A percentile compares a stretch with the other conserved stretches of the same genome.
Conservation (phyloP, 35 echinoderm and acorn worm species). For the Apostichopus californicus region DNA sequence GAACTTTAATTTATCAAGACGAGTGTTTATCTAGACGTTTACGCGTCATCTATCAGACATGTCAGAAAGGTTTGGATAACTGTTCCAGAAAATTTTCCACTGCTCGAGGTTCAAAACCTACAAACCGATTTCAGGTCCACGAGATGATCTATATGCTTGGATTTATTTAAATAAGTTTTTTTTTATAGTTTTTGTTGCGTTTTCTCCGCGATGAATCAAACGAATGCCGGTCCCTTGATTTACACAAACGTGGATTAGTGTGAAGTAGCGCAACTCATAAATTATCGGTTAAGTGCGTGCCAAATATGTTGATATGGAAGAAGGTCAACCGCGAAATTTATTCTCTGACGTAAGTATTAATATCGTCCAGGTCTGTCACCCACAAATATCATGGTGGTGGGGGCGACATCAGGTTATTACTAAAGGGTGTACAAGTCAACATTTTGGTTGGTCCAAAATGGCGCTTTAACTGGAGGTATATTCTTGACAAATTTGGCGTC, state of each 20-base stretch:
- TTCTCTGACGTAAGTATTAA: slow-evolving; percentile 1
- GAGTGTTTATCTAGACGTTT: slow-evolving; percentile 23
- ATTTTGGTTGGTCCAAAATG: too few relatives aligned
- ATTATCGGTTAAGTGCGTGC: neutral
- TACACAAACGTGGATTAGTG: neutral
- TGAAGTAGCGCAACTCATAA: neutral
- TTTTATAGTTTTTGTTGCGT: neutral
- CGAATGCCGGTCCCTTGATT: neutral
- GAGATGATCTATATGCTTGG: slow-evolving; percentile 1
- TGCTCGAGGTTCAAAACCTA: neutral
- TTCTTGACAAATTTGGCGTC: too few relatives aligned
- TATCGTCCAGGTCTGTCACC: neutral
- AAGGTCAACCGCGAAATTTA: neutral
- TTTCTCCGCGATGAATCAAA: neutral
- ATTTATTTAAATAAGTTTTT: slow-evolving; percentile 9
- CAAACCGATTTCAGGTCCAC: neutral
- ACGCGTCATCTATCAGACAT: slow-evolving; percentile 38
- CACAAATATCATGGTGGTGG: neutral
- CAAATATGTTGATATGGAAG: neutral
- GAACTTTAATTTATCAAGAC: slow-evolving; percentile 24
- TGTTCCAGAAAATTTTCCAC: neutral
- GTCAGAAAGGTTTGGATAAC: slow-evolving; percentile 15
- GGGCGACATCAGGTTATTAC: neutral
- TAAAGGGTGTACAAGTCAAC: too few relatives aligned
- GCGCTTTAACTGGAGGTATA: too few relatives aligned